Evolutionary conservation across 2,888 invertebrate genomes (phyloP), one percentile per base, ranked within the genome.

Genomic region (Amitus sp.): DNA sequence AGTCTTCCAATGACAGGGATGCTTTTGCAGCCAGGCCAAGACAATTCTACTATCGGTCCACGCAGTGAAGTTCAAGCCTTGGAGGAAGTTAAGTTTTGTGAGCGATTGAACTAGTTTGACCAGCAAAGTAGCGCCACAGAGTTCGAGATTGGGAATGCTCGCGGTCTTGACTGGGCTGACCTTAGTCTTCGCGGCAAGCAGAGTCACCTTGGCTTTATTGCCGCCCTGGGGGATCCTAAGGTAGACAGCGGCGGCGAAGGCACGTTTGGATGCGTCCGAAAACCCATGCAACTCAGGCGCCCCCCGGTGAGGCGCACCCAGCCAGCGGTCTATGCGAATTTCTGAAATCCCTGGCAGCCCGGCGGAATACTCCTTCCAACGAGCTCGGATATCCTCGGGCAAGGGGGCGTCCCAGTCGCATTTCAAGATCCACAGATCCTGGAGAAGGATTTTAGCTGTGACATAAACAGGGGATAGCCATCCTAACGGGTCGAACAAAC

Each of bases 41-140:
- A 49, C 56, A 1, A 70, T 56, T 0, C 49, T 58, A 0, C 68
- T 71, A 28, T 72, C 71, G 0, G 70, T 64, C 68, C 68, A 72
- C 12, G 33, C 33, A n/a, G n/a, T n/a, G n/a, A n/a, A n/a, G n/a
- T n/a, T n/a, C n/a, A n/a, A n/a, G n/a, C n/a, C n/a, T n/a, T n/a
- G n/a, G n/a, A n/a, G n/a, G n/a, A n/a, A n/a, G n/a, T n/a, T n/a
- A n/a, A n/a, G n/a, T n/a, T n/a, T n/a, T n/a, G n/a, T n/a, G n/a
- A n/a, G n/a, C n/a, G n/a, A n/a, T n/a, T n/a, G n/a, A n/a, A n/a
- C n/a, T n/a, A 59, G 3, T 59, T n/a, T n/a, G n/a, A n/a, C n/a
- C n/a, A n/a, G n/a, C n/a, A n/a, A n/a, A n/a, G n/a, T n/a, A n/a
- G n/a, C n/a, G n/a, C n/a, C n/a, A n/a, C n/a, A n/a, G n/a, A n/a